These are phyloP conservation scores for Aphelinus atriplicis DNA, from an alignment of 1,140 invertebrate species.

Conservation along the genomic window DNA sequence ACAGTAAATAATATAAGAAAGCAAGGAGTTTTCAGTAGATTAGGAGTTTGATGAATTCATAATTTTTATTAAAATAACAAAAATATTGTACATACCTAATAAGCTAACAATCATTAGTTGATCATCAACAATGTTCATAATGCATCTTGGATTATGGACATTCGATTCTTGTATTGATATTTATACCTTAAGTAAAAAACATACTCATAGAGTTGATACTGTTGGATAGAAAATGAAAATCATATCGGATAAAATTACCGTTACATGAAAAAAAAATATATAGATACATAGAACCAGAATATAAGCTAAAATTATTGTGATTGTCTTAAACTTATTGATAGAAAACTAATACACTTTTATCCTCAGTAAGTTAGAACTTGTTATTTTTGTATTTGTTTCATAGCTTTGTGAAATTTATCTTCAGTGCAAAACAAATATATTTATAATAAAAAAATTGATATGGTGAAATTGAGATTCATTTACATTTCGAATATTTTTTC, in stretches of 20 bases:
- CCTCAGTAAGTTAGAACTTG: too few relatives aligned
- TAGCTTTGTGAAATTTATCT: too few relatives aligned
- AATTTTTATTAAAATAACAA: slow-evolving; percentile 35
- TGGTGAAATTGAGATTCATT: too few relatives aligned
- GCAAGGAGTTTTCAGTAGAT: slow-evolving; percentile 61
- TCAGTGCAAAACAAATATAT: too few relatives aligned
- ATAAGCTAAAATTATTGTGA: too few relatives aligned
- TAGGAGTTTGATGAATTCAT: slow-evolving; percentile 54
- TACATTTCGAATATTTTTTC: neutral
- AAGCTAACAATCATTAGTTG: slow-evolving; percentile 7
- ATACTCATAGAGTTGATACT: too few relatives aligned
- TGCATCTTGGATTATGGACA: neutral
- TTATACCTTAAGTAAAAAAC: neutral
- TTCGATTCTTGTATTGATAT: neutral
- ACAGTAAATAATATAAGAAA: slow-evolving; percentile 56
- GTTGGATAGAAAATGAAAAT: too few relatives aligned
- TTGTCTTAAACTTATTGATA: neutral
- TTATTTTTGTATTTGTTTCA: too few relatives aligned
- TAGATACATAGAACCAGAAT: too few relatives aligned
- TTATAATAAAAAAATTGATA: too few relatives aligned
- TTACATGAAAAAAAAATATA: too few relatives aligned
- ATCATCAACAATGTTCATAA: slow-evolving; percentile 16
- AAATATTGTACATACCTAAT: slow-evolving; percentile 38
- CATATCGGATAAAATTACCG: too few relatives aligned
- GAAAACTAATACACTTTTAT: neutral